Percentiles rank a stretch among this genome's conserved stretches.
These are phyloP conservation scores for Corynorhinus townsendii DNA, from an alignment of 2,113 vertebrate genomes.

Conservation along the genomic window DNA sequence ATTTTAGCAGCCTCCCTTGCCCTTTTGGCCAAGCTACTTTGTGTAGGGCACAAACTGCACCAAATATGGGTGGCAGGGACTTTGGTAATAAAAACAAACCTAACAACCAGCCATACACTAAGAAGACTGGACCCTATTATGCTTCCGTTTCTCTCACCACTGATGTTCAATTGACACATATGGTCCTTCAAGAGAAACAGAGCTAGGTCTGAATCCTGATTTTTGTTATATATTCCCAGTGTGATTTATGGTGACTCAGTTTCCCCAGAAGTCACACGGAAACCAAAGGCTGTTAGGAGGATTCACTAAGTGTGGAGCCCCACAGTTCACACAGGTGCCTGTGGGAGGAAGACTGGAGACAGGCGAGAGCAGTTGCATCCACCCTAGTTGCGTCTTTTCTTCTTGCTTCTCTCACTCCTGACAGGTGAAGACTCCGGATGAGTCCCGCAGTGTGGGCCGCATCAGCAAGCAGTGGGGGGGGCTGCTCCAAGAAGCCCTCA, in stretches of 20 bases:
- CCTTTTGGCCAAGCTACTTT: not conserved
- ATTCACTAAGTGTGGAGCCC: not conserved
- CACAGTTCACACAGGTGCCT: not conserved
- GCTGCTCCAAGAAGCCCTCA: constrained; percentile 86
- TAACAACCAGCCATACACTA: not conserved
- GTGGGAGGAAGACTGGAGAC: not conserved
- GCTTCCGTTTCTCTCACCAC: not conserved
- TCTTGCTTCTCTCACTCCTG: not conserved
- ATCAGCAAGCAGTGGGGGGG: constrained; percentile 94
- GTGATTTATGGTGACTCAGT: not conserved
- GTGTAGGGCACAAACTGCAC: not conserved
- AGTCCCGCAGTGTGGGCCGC: constrained; percentile 80
- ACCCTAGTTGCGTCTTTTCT: not conserved
- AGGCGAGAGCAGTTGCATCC: not conserved
- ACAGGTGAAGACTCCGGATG: constrained; percentile 85
- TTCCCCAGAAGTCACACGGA: not conserved
- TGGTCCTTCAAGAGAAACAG: not conserved
- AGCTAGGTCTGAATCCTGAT: not conserved
- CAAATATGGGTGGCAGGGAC: not conserved
- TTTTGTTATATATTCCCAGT: not conserved
- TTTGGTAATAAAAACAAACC: not conserved
- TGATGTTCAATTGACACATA: not conserved
- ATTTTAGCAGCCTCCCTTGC: not conserved
- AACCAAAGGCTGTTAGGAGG: not conserved
- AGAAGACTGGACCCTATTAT: not conserved